Base-by-base conservation (phyloP, 2,888 invertebrate genomes). In the Eubasilissa splendida region DNA sequence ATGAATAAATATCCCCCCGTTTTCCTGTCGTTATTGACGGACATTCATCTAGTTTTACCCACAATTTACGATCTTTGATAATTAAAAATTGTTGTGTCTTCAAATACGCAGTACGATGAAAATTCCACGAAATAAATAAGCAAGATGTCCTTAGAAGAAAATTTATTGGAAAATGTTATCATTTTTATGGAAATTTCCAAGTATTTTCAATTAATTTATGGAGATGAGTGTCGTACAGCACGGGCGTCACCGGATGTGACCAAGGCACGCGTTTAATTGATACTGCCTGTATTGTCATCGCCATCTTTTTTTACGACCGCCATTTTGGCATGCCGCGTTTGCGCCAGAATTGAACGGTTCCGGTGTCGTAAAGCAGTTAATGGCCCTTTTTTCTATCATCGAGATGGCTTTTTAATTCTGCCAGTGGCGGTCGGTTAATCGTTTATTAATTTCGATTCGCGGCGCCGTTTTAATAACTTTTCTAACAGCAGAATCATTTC, bases 251-350 rank as follows among this genome's bases (percentile, higher is more conserved):
- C 79, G 74, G 74, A 65, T 52, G 50, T 22, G 79, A 65, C 52
- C 74, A 68, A 77, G 77, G 53, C 68, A 52, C 68, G 68, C 52
- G 74, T 79, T 79, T 79, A 79, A 79, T 79, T 79, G 79, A 79
- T 60, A 60, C 60, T 74, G 79, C 74, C 59, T 77, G 65, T 79
- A 71, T 79, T 79, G 79, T 79, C 73, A 66, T 60, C 63, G 79
- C 73, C 65, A 56, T 79, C 59, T 79, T 78, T 77, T 79, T 65
- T 42, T 65, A 60, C 65, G 54, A 54, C 63, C 63, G 58, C 70
- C 77, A 77, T 70, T 77, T 77, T 77, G 58, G 58, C 53, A 59
- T 31, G 56, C 58, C 70, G 59, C 58, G 56, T 65, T 42, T 56
- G 54, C 53, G 66, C 68, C 22, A 33, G 60, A 68, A 68, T 33